phyloP scores from a whole-genome alignment of 35 echinoderm and acorn worm species.

The Strongylocentrotus purpuratus region DNA sequence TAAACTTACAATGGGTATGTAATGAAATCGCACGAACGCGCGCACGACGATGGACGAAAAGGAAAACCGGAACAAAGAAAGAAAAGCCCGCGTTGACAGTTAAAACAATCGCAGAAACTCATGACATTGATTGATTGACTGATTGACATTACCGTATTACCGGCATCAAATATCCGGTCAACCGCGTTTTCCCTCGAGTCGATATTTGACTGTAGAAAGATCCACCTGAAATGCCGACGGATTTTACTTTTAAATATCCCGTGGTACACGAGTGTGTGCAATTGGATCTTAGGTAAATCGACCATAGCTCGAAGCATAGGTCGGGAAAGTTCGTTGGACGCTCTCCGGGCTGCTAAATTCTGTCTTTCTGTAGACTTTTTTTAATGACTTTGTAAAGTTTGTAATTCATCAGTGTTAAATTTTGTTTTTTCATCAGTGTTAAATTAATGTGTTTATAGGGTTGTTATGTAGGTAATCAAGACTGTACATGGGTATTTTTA shows the following conservation, averaged over 20 bases:
- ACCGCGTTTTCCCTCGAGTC: background rate
- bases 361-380: background rate
- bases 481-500: no score
- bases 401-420: background rate
- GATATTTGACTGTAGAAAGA: background rate
- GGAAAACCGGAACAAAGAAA: background rate
- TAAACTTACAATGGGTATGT: background rate
- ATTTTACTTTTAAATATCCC: background rate
- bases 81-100: background rate
- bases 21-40: background rate
- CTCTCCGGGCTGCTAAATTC: background rate
- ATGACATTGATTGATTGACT: constrained; percentile 23
- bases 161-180: background rate
- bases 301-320: background rate
- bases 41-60: background rate
- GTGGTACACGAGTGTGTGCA: background rate
- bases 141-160: constrained; percentile 30
- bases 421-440: no score
- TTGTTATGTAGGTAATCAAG: no score
- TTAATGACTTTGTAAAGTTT: background rate
- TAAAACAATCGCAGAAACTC: background rate
- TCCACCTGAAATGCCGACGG: background rate
- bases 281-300: background rate
- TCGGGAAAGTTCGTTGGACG: background rate
- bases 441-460: no score